Base-by-base conservation (phyloP, 2,797 vertebrate species). In the Catostomus latipinnis region DNA sequence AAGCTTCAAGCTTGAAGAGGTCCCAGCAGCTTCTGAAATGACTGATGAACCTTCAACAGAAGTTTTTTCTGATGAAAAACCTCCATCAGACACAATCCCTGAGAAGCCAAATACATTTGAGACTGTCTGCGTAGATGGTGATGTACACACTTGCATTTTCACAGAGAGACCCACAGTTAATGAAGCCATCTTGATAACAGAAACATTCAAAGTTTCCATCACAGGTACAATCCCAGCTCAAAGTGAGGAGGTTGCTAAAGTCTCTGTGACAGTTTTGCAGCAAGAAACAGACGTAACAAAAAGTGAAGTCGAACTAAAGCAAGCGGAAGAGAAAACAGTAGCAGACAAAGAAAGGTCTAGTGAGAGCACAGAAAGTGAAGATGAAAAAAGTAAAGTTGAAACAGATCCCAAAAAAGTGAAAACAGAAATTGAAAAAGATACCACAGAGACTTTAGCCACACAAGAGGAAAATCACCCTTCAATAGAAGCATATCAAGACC, bases 151-250 rank as follows among this genome's bases (percentile, higher is more conserved):
- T 34, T 69, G 76, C 43, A 74, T 81, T 46, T 34, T 58, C 46
- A 76, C 71, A 5, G 84, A 85, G 52, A 91, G 88, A 78, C 50
- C 86, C 10, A 13, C 60, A 10, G 83, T 92, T 61, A 87, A 76
- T 54, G 83, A 91, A 56, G 91, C 92, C 46, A 67, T 88, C 67
- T 88, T 93, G 85, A 81, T 93, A 11, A 67, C 81, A 58, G 88
- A 92, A 46, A 34, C 83, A 6, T 63, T 91, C 71, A 79, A 86
- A 16, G 65, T 91, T 4, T 87, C 90, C 61, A 83, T 91, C 12
- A 71, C 82, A 61, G 76, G 86, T 34, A 86, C 72, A 18, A n/a
- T 86, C 5, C 0, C 1, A 7, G 69, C 50, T 52, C 6, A 77
- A 68, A 75, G 18, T 8, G 80, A 88, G 71, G 78, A 83, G 43